Evolutionary conservation across 2,113 vertebrate species (phyloP).

Genomic region (Oreochromis aureus): DNA sequence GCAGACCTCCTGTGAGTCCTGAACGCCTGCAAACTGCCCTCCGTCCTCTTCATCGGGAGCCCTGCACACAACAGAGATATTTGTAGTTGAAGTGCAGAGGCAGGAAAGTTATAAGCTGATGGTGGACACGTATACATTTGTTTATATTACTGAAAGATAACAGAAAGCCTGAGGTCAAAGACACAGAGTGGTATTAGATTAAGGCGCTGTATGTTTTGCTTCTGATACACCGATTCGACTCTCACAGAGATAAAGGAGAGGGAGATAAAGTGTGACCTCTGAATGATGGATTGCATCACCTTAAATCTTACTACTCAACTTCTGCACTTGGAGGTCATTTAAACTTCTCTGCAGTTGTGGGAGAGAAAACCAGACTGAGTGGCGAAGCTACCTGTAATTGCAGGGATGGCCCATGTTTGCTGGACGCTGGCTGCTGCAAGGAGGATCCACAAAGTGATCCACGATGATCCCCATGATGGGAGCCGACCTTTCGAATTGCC

Average conservation of each 20-base stretch:
- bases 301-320: background rate
- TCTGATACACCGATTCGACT: background rate
- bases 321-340: background rate
- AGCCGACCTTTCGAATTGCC: constrained; percentile 92
- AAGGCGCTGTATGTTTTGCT: rapidly evolving
- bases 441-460: constrained; percentile 97
- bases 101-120: rapidly evolving
- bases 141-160: background rate
- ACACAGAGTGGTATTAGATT: background rate
- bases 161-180: background rate
- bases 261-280: background rate
- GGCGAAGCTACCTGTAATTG: constrained; percentile 86
- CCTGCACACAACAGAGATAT: constrained; percentile 39
- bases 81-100: background rate
- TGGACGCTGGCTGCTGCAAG: constrained; percentile 69
- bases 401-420: constrained; percentile 88
- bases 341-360: background rate
- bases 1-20: constrained; percentile 97
- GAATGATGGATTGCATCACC: background rate
- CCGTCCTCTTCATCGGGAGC: constrained; percentile 81
- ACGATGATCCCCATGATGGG: constrained; percentile 99
- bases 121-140: rapidly evolving
- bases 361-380: background rate
- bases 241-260: background rate
- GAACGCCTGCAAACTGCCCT: constrained; percentile 78